These are phyloP conservation scores for Cyrtonyx montezumae DNA, from an alignment of 2,113 vertebrate species.

Conservation along the genomic window DNA sequence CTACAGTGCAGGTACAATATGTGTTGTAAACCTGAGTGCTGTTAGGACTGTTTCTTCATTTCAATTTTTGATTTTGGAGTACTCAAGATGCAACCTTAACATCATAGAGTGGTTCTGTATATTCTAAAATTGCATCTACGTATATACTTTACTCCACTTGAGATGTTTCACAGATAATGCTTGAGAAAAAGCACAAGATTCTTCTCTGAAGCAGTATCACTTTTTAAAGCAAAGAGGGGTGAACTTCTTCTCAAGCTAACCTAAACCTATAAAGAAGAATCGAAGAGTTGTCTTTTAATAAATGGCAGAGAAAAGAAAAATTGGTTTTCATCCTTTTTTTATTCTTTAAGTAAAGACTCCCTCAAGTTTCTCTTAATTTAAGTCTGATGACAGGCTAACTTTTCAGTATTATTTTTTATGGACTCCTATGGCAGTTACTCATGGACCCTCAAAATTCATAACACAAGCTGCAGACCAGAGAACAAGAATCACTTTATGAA, in stretches of 20 bases:
- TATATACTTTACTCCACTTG: background rate
- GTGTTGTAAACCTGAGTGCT: background rate
- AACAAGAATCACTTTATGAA: background rate
- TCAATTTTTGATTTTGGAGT: background rate
- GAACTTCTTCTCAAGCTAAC: background rate
- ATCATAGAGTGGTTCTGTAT: background rate
- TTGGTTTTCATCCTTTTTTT: background rate
- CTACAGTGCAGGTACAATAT: background rate
- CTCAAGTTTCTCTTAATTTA: background rate
- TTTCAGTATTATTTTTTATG: background rate
- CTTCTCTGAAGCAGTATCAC: background rate
- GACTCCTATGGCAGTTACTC: background rate
- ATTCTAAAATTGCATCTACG: background rate
- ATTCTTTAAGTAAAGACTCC: background rate
- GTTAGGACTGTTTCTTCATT: background rate
- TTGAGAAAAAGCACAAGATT: background rate
- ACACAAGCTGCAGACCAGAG: background rate
- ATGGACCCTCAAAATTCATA: fast-evolving
- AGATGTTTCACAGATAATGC: background rate
- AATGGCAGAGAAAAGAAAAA: background rate
- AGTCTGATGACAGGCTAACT: background rate
- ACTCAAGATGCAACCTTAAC: background rate
- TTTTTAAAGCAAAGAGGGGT: background rate
- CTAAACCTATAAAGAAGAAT: background rate
- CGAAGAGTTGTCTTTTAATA: background rate